A percentile compares a stretch with the other conserved stretches of the same genome.
Evolutionary conservation across 2,888 invertebrate genomes (phyloP).

Genomic region (Encarsia formosa): DNA sequence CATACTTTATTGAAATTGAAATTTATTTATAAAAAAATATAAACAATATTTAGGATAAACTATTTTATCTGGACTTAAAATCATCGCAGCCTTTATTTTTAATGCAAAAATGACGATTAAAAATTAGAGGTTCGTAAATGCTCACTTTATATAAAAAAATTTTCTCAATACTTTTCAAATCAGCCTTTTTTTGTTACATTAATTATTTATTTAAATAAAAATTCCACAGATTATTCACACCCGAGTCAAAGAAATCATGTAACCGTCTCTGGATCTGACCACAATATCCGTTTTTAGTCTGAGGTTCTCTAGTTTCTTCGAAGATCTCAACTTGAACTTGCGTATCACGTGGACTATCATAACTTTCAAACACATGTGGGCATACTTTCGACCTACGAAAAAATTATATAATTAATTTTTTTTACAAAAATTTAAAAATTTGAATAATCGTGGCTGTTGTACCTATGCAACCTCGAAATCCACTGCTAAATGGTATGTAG

Average conservation of each 20-base stretch:
- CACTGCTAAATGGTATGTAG: slow-evolving; percentile 31
- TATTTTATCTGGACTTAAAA: no score
- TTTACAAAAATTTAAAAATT: background rate
- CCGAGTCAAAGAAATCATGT: slow-evolving; percentile 27
- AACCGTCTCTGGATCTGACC: slow-evolving; percentile 29
- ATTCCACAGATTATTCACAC: background rate
- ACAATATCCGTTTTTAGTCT: slow-evolving; percentile 31
- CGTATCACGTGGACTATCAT: slow-evolving; percentile 31
- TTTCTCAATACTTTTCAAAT: no score
- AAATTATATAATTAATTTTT: background rate
- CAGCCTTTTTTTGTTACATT: no score
- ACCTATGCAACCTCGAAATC: slow-evolving; percentile 31
- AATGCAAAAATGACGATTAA: no score
- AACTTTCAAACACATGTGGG: slow-evolving; percentile 32
- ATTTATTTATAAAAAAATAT: no score
- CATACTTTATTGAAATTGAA: no score
- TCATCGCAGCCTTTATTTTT: no score
- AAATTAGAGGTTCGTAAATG: no score
- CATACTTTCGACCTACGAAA: slow-evolving; percentile 32
- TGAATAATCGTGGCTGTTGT: background rate
- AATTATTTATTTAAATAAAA: no score
- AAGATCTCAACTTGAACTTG: slow-evolving; percentile 26
- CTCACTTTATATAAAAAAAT: no score
- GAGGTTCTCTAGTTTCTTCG: slow-evolving; percentile 23
- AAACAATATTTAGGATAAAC: no score